These are phyloP conservation scores for Cephonodes hylas DNA, from an alignment of 2,888 invertebrate species.

Conservation along the genomic window DNA sequence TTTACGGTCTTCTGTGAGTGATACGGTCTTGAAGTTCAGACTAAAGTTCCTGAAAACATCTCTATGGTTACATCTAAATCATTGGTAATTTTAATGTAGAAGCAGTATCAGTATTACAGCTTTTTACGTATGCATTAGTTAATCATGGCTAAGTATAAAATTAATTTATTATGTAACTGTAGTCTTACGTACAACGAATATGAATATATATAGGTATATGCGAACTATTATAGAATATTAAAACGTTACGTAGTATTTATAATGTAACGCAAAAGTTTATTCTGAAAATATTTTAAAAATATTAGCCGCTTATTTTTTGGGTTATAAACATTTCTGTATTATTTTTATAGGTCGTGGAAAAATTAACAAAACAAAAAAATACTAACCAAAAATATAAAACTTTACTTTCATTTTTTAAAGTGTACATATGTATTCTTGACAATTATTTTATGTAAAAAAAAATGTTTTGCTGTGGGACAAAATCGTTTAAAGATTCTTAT, in stretches of 20 bases:
- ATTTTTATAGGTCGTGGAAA: too few species aligned
- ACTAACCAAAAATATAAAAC: not conserved
- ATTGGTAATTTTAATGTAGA: not conserved
- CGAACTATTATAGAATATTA: not conserved
- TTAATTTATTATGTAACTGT: not conserved
- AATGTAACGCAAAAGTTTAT: not conserved
- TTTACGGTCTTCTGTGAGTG: not conserved
- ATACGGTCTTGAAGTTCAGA: not conserved
- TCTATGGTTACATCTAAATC: not conserved
- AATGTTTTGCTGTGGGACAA: too few species aligned
- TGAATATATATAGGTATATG: not conserved
- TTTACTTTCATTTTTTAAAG: too few species aligned
- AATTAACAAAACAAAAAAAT: not conserved
- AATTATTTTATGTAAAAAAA: too few species aligned
- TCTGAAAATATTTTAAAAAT: not conserved
- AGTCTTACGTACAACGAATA: not conserved
- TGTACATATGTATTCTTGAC: too few species aligned
- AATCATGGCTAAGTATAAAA: not conserved
- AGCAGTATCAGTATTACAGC: not conserved
- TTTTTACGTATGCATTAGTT: not conserved
- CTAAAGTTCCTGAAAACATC: not conserved
- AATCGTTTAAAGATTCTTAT: not conserved
- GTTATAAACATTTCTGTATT: not conserved
- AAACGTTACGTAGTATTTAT: not conserved
- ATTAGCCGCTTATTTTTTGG: not conserved